Base-by-base conservation (phyloP, 1,140 invertebrate genomes). In the Megalonaias nervosa region DNA sequence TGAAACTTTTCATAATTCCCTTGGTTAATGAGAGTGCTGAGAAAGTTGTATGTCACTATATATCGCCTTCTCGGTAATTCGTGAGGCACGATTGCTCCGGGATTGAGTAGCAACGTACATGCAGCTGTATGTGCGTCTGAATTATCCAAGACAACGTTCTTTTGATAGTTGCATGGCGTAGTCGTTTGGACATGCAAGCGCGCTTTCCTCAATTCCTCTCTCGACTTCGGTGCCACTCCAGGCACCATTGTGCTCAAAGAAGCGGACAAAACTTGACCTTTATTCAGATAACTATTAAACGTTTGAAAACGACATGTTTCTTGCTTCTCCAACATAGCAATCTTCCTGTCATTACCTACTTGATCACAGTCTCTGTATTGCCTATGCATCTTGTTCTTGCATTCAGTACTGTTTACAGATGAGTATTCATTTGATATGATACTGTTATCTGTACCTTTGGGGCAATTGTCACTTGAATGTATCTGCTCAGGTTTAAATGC, bases 1-100 rank as follows among this genome's bases (percentile, higher is more conserved):
- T 71, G 21, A 38, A 71, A 71, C 31, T 60, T 19, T 16, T 71
- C 56, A 26, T 59, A 71, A 21, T 38, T 9, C 31, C 69, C 69
- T 38, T 71, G 69, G n/a, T 71, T 71, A 19, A 71, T 71, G n/a
- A 71, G 16, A 57, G 69, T 71, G 48, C 69, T 71, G 6, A 60
- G 69, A 38, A 23, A 71, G 26, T 57, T n/a, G 55, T 59, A 58
- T n/a, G 61, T 23, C 61, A 60, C n/a, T 21, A 26, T 13, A 21
- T 23, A 4, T 58, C 14, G 19, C n/a, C 26, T 21, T n/a, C 68
- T 21, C 0, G n/a, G 14, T 57, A 26, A 58, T 19, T 31, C 57
- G 15, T 5, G 9, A 16, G 6, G 15, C 9, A 57, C 13, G 17
- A 57, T 56, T 19, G 16, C 26, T 23, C 14, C 56, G 26, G 23